These are phyloP conservation scores for Colossoma macropomum DNA, from an alignment of 2,113 vertebrate genomes.

Conservation along the genomic window DNA sequence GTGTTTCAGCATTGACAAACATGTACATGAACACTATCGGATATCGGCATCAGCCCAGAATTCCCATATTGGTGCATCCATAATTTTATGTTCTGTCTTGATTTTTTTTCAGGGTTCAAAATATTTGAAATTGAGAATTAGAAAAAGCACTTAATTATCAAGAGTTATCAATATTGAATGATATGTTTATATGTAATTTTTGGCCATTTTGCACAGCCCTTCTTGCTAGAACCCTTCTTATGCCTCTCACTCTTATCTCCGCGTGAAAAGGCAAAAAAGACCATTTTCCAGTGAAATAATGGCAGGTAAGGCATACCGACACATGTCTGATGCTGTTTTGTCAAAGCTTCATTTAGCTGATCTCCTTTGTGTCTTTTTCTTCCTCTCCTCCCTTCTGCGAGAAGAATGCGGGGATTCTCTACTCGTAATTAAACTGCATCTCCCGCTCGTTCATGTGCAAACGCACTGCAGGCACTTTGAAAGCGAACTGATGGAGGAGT, in stretches of 20 bases:
- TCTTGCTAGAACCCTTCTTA: background rate
- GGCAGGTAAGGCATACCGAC: conserved; percentile 25
- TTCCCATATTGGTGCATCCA: too few species aligned
- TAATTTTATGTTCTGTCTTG: too few species aligned
- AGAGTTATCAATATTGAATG: too few species aligned
- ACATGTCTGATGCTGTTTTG: conserved; percentile 20
- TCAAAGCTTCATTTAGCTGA: conserved; percentile 41
- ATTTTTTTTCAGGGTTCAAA: too few species aligned
- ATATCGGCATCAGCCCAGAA: too few species aligned
- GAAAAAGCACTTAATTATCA: too few species aligned
- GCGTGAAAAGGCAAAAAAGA: background rate
- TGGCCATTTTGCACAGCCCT: background rate
- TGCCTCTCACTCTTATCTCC: too few species aligned
- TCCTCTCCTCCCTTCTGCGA: background rate
- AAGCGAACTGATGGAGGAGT: conserved; percentile 1
- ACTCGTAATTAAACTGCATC: conserved; percentile 37
- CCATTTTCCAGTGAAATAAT: conserved; percentile 6
- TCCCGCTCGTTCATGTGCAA: conserved; percentile 27
- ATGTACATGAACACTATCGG: too few species aligned
- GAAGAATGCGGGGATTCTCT: conserved; percentile 1
- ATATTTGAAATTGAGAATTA: too few species aligned
- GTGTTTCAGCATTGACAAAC: too few species aligned
- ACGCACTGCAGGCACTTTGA: conserved; percentile 31
- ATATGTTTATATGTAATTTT: too few species aligned
- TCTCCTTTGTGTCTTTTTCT: conserved; percentile 27